Evolutionary conservation across 2,113 vertebrate genomes (phyloP), one percentile per base, ranked within the genome.

Genomic region (Lota lota): DNA sequence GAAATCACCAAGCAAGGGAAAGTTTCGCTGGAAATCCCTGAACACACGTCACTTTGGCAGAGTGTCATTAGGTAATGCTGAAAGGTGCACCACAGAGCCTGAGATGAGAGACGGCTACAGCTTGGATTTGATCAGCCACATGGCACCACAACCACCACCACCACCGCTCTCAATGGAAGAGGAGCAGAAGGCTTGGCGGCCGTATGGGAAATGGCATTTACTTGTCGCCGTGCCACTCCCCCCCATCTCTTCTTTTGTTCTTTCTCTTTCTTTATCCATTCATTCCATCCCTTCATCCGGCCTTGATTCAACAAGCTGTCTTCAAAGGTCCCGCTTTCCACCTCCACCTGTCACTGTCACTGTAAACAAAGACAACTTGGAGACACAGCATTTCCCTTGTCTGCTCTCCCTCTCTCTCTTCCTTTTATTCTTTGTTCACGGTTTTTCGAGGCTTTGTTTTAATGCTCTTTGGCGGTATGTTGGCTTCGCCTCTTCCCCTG

Each of bases 281-380:
- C 15, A 18, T 2, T 56, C 53, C 84, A 85, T 83, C 83, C 75
- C 66, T 83, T 77, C 68, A 80, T 86, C 79, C 67, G 61, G 47
- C 81, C 84, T 86, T 83, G 84, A 85, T 89, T 88, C 85, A 81
- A 81, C 77, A 77, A 75, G 79, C 82, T 83, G 63, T 79, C 63
- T 78, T 85, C 83, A 90, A 90, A 89, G 89, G 86, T 89, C 87
- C 82, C 74, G 83, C 86, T 89, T 88, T 90, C 89, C 87, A 77
- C 79, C 81, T 87, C 83, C 85, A 88, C 85, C 85, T 88, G 85
- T 90, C 85, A 73, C 77, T 84, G 85, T 88, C 87, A 88, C 78
- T 60, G 80, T 82, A 87, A 86, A 90, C 87, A 90, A 89, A 88
- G 86, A 86, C 77, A 82, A 85, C 74, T 70, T 2, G 73, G 75